Conservation (phyloP, 2,113 vertebrate species). For the Lophotis ruficrista region DNA sequence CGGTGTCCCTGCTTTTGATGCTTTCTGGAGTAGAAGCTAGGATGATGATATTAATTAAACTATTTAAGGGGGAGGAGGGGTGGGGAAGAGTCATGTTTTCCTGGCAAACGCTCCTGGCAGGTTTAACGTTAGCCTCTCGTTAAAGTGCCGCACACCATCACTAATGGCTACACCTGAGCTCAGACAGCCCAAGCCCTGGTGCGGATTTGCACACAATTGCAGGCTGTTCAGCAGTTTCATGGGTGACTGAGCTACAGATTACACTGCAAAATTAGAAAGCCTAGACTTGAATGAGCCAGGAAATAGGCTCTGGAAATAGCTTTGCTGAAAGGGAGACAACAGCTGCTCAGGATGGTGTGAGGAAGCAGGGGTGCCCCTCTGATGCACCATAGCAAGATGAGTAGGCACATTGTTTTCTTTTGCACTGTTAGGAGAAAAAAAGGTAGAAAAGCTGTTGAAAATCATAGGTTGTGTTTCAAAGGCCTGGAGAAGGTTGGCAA, state of each 20-base stretch:
- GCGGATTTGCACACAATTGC: neutral
- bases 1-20: neutral
- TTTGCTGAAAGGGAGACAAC: neutral
- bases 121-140: neutral
- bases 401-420: neutral
- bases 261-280: slow-evolving; percentile 24
- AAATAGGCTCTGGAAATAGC: slow-evolving; percentile 11
- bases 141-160: neutral
- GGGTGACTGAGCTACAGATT: slow-evolving; percentile 50
- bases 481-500: neutral
- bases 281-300: slow-evolving; percentile 2
- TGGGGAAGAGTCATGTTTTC: neutral
- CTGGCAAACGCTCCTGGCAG: neutral
- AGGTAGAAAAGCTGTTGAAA: neutral
- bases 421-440: neutral
- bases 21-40: neutral
- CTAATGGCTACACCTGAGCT: neutral
- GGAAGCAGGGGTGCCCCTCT: neutral
- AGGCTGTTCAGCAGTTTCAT: slow-evolving; percentile 14
- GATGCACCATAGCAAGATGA: neutral
- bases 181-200: neutral
- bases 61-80: neutral
- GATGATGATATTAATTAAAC: neutral
- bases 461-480: neutral
- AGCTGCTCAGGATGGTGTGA: neutral